Evolutionary conservation across 1,140 invertebrate genomes (phyloP).

Genomic region (Rhizoglyphus robini): DNA sequence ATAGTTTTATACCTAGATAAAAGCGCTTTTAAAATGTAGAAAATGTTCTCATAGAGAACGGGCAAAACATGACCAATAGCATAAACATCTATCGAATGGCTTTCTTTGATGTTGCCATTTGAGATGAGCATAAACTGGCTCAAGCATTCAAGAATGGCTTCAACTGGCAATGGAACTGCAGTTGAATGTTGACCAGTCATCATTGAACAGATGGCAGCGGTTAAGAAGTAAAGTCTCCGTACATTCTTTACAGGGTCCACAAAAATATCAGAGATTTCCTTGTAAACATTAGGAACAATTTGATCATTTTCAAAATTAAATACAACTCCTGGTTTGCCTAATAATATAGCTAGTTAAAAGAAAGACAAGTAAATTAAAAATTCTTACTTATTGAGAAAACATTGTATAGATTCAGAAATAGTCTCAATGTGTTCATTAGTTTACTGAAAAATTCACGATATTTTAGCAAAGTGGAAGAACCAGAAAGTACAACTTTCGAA

Average conservation of each 20-base stretch:
- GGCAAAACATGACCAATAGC: not conserved
- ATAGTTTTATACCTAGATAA: not conserved
- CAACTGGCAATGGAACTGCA: not conserved
- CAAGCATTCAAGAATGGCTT: conserved; percentile 9
- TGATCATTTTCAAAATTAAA: not conserved
- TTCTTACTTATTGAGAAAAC: not conserved
- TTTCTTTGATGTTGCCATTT: not conserved
- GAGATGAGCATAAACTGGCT: not conserved
- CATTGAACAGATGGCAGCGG: not conserved
- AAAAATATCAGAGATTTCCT: not conserved
- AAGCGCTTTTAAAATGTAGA: not conserved
- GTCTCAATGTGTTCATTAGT: not conserved
- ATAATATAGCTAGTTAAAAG: not conserved
- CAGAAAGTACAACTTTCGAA: not conserved
- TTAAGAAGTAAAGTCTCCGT: not conserved
- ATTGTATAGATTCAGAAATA: not conserved
- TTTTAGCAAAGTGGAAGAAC: not conserved
- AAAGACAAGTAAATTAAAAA: not conserved
- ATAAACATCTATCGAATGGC: not conserved
- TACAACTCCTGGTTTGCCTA: not conserved
- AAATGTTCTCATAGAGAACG: not conserved
- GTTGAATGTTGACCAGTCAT: not conserved
- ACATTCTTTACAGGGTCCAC: not conserved
- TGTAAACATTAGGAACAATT: not conserved
- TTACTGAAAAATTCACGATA: not conserved